These are phyloP conservation scores for Mya arenaria DNA, from an alignment of 1,140 invertebrate species.

Conservation along the genomic window DNA sequence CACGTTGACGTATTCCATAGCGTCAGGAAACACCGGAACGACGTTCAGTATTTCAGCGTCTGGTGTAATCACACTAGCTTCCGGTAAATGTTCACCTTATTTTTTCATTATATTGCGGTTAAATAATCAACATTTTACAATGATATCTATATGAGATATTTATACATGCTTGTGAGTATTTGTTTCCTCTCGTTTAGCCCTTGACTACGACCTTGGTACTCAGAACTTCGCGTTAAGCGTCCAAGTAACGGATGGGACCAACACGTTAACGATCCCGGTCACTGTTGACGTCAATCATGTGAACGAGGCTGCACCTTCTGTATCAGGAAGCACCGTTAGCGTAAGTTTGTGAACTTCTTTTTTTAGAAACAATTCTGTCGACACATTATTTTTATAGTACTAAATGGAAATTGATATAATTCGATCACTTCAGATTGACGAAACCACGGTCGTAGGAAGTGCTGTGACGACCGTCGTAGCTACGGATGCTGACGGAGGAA, in stretches of 20 bases:
- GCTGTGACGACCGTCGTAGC: slow-evolving; percentile 58
- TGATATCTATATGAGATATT: too few relatives aligned
- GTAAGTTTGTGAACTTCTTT: too few relatives aligned
- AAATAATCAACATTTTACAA: too few relatives aligned
- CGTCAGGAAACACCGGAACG: slow-evolving; percentile 44
- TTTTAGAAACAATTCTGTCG: too few relatives aligned
- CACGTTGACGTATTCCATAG: slow-evolving; percentile 51
- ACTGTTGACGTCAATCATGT: slow-evolving; percentile 54
- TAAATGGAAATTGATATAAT: too few relatives aligned
- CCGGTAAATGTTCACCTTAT: slow-evolving; percentile 50
- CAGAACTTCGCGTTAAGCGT: slow-evolving; percentile 60
- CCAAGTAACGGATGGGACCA: slow-evolving; percentile 58
- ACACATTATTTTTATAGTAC: too few relatives aligned
- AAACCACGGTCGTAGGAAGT: slow-evolving; percentile 38
- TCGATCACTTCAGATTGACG: slow-evolving; percentile 48
- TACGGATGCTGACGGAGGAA: slow-evolving; percentile 59
- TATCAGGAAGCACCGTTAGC: too few relatives aligned
- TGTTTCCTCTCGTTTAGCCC: slow-evolving; percentile 51
- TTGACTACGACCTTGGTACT: slow-evolving; percentile 68
- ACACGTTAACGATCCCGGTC: slow-evolving; percentile 54
- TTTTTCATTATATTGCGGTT: too few relatives aligned
- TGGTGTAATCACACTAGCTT: slow-evolving; percentile 51
- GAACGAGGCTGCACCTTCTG: slow-evolving; percentile 64
- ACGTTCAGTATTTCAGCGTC: slow-evolving; percentile 41
- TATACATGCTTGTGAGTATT: too few relatives aligned